These are phyloP conservation scores for Aegithalos caudatus DNA, from an alignment of 2,113 vertebrate genomes.

Conservation along the genomic window DNA sequence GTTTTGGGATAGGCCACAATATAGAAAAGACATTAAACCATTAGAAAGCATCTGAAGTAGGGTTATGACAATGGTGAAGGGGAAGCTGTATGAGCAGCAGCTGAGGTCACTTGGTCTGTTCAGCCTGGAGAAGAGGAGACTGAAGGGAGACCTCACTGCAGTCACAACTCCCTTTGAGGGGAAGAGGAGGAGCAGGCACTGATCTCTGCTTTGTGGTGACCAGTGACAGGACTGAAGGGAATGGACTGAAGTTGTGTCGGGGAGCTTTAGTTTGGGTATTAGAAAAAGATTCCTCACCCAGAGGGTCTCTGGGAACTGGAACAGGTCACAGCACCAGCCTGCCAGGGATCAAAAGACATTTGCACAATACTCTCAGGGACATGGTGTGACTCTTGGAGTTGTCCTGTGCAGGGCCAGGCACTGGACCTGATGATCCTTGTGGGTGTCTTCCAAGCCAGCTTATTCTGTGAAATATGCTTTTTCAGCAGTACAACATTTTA, in stretches of 20 bases:
- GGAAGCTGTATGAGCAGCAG: rapidly evolving
- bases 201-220: neutral
- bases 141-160: neutral
- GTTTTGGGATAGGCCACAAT: rapidly evolving
- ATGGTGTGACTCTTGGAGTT: neutral
- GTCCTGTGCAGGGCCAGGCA: neutral
- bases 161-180: neutral
- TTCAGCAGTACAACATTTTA: neutral
- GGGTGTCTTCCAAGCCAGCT: neutral
- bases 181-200: neutral
- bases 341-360: neutral
- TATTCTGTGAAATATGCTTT: neutral
- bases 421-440: neutral
- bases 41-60: rapidly evolving
- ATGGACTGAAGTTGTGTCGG: neutral
- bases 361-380: neutral
- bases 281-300: neutral
- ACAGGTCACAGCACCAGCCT: neutral
- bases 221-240: rapidly evolving
- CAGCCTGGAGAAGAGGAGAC: neutral
- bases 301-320: neutral
- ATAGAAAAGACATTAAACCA: neutral
- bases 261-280: neutral
- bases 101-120: neutral
- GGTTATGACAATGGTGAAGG: neutral